phyloP scores from a whole-genome alignment of 2,113 vertebrate species.

The Bagarius yarrelli region DNA sequence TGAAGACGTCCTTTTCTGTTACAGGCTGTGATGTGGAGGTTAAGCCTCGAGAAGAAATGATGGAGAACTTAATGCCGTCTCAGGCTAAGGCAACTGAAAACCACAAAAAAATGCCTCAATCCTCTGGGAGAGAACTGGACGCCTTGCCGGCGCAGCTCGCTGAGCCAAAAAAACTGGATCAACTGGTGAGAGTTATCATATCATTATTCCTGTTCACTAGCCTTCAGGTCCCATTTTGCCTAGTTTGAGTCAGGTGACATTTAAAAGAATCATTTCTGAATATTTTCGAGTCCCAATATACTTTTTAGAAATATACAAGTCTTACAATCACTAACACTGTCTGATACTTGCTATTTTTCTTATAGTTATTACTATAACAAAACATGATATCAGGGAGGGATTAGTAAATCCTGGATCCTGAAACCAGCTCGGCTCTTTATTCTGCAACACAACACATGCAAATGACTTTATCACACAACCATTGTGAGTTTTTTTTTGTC shows the following conservation, averaged over 20 bases:
- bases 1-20: slow-evolving; percentile 2
- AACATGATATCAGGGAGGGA: neutral
- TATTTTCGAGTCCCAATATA: neutral
- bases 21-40: slow-evolving; percentile 51
- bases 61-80: slow-evolving; percentile 24
- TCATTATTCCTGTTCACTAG: neutral
- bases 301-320: neutral
- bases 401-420: neutral
- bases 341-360: neutral
- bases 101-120: slow-evolving; percentile 47
- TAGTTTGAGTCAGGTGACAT: neutral
- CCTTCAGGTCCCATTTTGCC: neutral
- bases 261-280: neutral
- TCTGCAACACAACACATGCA: neutral
- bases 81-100: slow-evolving; percentile 43
- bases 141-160: slow-evolving; percentile 33
- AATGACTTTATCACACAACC: slow-evolving; percentile 2
- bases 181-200: slow-evolving; percentile 59
- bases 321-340: neutral
- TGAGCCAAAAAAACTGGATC: slow-evolving; percentile 31
- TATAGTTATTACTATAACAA: neutral
- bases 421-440: too few relatives aligned
- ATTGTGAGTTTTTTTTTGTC: neutral
- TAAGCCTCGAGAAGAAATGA: slow-evolving; percentile 31
- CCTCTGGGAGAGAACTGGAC: slow-evolving; percentile 59